Evolutionary conservation across 2,888 invertebrate species (phyloP), one percentile per base, ranked within the genome.

Genomic region (Patella caerulea): DNA sequence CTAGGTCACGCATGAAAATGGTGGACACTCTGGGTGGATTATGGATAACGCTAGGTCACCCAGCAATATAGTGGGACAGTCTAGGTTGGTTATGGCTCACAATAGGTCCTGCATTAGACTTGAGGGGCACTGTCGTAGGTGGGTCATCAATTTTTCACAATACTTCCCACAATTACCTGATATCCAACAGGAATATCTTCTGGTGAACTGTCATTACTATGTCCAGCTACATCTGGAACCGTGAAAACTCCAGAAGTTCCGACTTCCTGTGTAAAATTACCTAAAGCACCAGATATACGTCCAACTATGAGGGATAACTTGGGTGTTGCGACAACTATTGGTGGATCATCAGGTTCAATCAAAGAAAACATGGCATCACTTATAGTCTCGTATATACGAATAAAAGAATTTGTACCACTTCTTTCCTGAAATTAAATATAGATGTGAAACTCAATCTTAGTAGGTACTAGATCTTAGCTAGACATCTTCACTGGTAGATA

Each of bases 221-320:
- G 45, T 45, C 9, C 9, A 24, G 11, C 19, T 19, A 65, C 17
- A 12, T 65, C 24, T 12, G 65, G 65, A 65, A 65, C 12, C 24
- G 11, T 24, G 14, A 65, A 65, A 19, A 65, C 65, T 24, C 65
- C 65, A 19, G 65, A 65, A 24, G 65, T 3, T 24, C 65, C 65
- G 14, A 65, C 65, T 24, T 65, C 65, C 65, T 65, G 19, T 9
- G 19, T 65, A 65, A 65, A 65, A 19, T 14, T 24, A 65, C 65
- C 24, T 14, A 19, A 14, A 65, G 65, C 14, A 19, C 19, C 12
- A 1, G 24, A 24, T 9, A 65, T 24, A 4, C 65, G 65, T 11
- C 65, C 65, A 65, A 65, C 65, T 24, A 65, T 65, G 2, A 65
- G 24, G 11, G 65, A 65, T 65, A 65, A 65, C 24, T 65, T 65